Evolutionary conservation across 2,888 invertebrate genomes (phyloP).

Genomic region (Drosophila tripunctata): DNA sequence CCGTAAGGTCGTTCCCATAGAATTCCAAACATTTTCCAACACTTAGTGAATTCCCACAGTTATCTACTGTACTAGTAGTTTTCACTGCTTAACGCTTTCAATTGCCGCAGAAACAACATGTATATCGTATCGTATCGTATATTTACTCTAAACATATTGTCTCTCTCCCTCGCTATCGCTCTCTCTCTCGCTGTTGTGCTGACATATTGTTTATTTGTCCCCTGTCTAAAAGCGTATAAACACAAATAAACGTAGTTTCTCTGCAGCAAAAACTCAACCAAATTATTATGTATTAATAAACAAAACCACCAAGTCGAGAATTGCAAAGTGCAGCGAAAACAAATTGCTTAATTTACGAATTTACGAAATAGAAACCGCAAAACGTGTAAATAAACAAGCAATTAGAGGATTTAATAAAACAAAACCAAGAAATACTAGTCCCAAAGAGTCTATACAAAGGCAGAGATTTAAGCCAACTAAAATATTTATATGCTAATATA

Average conservation of each 20-base stretch:
- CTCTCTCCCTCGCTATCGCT: background rate
- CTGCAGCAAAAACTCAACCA: conserved; percentile 15
- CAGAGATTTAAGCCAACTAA: background rate
- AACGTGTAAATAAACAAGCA: conserved; percentile 67
- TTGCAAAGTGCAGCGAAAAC: conserved; percentile 23
- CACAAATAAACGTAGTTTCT: conserved; percentile 42
- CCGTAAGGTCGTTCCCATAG: conserved; percentile 37
- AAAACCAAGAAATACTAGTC: background rate
- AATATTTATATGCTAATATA: background rate
- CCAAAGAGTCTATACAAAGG: background rate
- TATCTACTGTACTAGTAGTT: conserved; percentile 3
- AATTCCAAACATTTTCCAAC: conserved; percentile 9
- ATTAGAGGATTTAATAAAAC: conserved; percentile 57
- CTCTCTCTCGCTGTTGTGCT: background rate
- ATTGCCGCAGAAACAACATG: conserved; percentile 4
- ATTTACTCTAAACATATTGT: conserved; percentile 1
- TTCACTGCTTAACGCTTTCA: background rate
- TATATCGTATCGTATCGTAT: conserved; percentile 6
- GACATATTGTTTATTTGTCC: conserved; percentile 40
- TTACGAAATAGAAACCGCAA: conserved; percentile 52
- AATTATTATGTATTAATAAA: conserved; percentile 47
- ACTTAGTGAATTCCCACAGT: conserved; percentile 36
- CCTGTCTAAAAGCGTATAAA: conserved; percentile 11
- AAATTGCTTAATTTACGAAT: conserved; percentile 34
- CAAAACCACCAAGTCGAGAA: conserved; percentile 23